phyloP scores from a whole-genome alignment of 1,140 invertebrate species.

The Stegodyphus dumicola region DNA sequence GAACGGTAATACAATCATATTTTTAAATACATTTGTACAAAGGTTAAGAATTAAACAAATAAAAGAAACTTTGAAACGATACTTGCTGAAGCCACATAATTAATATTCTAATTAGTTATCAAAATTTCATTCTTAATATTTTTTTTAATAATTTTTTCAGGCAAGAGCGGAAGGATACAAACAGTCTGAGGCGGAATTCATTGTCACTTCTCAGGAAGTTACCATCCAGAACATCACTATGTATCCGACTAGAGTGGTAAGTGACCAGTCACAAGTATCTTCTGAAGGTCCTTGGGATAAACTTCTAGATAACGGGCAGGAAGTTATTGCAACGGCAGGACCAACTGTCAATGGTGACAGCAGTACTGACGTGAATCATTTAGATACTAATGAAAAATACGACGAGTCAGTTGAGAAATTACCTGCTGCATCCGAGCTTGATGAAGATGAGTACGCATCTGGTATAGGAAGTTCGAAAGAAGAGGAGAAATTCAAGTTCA shows the following conservation, averaged over 20 bases:
- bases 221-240: slow-evolving; percentile 86
- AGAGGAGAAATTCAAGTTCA: slow-evolving; percentile 2
- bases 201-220: slow-evolving; percentile 85
- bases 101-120: no score
- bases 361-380: slow-evolving; percentile 11
- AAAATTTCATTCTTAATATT: no score
- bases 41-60: no score
- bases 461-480: slow-evolving; percentile 36
- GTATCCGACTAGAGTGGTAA: slow-evolving; percentile 80
- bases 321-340: not conserved
- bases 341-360: slow-evolving; percentile 6
- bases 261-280: slow-evolving; percentile 63
- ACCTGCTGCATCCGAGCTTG: slow-evolving; percentile 1
- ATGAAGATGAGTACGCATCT: slow-evolving; percentile 32
- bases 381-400: slow-evolving; percentile 12
- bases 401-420: slow-evolving; percentile 10
- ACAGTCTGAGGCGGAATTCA: slow-evolving; percentile 85
- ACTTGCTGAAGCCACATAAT: no score
- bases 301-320: slow-evolving; percentile 37
- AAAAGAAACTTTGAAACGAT: no score
- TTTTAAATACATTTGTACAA: no score
- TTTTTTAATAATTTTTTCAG: slow-evolving; percentile 72
- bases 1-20: no score
- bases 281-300: slow-evolving; percentile 53
- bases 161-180: slow-evolving; percentile 85